Conservation (phyloP, 2,113 vertebrate species). For the Gymnogyps californianus region DNA sequence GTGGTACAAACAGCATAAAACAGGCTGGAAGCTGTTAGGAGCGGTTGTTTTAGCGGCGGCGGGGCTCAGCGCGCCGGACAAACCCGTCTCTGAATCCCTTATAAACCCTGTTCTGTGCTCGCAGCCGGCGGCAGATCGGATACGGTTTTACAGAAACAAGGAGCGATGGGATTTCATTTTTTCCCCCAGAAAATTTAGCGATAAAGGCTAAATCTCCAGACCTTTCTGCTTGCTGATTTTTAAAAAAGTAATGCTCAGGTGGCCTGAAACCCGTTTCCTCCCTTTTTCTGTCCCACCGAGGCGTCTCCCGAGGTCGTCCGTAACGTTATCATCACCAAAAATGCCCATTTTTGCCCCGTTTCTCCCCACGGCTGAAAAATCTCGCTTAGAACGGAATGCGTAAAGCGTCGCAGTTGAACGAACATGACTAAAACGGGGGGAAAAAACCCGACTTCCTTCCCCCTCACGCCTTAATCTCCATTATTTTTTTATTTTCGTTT, state of each 20-base stretch:
- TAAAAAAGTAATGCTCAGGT: background rate
- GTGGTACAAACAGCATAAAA: background rate
- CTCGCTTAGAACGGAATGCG: rapidly evolving
- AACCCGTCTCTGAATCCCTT: background rate
- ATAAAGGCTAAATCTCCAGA: background rate
- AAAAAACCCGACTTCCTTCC: background rate
- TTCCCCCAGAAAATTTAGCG: background rate
- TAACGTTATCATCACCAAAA: rapidly evolving
- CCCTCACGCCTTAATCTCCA: background rate
- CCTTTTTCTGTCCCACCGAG: background rate
- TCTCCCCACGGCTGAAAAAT: background rate
- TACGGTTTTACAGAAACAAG: rapidly evolving
- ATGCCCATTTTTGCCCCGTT: background rate
- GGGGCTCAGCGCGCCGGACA: background rate
- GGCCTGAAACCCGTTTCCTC: background rate
- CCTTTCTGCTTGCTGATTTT: background rate
- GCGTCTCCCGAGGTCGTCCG: rapidly evolving
- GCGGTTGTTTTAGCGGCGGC: background rate
- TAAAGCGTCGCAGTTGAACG: background rate
- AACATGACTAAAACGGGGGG: background rate
- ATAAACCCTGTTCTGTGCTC: background rate
- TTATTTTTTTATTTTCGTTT: background rate
- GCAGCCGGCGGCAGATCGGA: background rate
- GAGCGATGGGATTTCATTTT: background rate
- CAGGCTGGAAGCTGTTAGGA: background rate